These are phyloP conservation scores for Stomatorhinus ivindoensis DNA, from an alignment of 2,113 vertebrate genomes.

Conservation along the genomic window DNA sequence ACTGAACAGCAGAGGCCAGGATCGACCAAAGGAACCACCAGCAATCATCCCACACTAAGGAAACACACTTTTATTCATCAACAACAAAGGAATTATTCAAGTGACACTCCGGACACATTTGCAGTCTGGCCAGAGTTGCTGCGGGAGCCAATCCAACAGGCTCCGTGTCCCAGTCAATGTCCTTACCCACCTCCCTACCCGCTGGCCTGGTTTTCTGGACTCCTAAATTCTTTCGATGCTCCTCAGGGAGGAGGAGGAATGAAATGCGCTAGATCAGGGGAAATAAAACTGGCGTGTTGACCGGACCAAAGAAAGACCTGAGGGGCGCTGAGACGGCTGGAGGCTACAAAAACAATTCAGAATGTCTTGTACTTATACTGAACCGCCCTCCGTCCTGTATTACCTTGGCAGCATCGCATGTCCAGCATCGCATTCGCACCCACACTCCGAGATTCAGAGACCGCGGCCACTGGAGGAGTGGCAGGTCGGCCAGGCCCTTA, in stretches of 20 bases:
- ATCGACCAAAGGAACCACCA: not conserved
- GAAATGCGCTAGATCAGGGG: not conserved
- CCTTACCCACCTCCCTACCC: not conserved
- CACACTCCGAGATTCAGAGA: not conserved
- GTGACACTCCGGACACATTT: not conserved
- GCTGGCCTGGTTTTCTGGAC: not conserved
- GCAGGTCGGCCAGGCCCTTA: not conserved
- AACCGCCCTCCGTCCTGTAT: not conserved
- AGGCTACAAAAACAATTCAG: not conserved
- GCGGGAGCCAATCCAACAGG: not conserved
- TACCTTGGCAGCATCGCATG: not conserved
- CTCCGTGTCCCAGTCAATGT: not conserved
- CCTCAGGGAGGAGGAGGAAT: not conserved
- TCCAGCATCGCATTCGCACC: not conserved
- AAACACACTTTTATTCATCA: not conserved
- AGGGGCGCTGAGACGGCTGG: not conserved
- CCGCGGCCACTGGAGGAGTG: not conserved
- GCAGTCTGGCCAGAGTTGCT: not conserved
- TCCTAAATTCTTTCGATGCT: not conserved
- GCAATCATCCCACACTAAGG: not conserved
- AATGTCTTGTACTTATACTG: not conserved
- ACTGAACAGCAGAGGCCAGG: not conserved
- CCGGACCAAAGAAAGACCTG: not conserved
- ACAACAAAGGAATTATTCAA: not conserved
- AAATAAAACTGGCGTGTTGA: not conserved